These are phyloP conservation scores for Phataginus tricuspis DNA, from an alignment of 2,797 vertebrate species.

Conservation along the genomic window DNA sequence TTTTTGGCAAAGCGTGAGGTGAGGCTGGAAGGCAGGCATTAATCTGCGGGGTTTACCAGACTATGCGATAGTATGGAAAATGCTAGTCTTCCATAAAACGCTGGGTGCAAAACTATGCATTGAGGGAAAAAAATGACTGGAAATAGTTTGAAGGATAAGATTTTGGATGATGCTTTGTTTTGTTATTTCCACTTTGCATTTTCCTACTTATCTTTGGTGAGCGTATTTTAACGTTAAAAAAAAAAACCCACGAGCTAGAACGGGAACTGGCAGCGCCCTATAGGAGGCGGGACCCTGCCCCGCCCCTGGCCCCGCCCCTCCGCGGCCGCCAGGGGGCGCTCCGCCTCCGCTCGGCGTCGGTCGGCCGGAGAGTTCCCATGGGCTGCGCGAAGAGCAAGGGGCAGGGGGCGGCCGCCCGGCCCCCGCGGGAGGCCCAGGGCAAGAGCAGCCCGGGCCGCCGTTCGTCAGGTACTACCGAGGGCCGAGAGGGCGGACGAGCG, in stretches of 20 bases:
- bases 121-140: neutral
- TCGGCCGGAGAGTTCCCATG: neutral
- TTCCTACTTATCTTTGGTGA: neutral
- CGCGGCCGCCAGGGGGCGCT: conserved; percentile 5
- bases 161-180: neutral
- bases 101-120: neutral
- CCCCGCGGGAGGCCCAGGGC: accelerated
- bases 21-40: neutral
- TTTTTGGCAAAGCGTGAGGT: neutral
- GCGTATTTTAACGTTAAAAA: neutral
- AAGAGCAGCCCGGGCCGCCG: accelerated
- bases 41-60: neutral
- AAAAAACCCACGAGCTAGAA: neutral
- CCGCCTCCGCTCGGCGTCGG: neutral
- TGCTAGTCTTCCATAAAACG: neutral
- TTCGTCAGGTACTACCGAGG: conserved; percentile 5
- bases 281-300: neutral
- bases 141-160: neutral
- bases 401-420: accelerated
- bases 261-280: too few species aligned
- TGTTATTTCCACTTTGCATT: neutral
- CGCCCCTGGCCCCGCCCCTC: neutral
- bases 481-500: neutral
- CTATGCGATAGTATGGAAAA: neutral
- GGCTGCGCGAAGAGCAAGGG: neutral